phyloP scores from a whole-genome alignment of 1,140 invertebrate genomes.

The Epicauta chinensis region DNA sequence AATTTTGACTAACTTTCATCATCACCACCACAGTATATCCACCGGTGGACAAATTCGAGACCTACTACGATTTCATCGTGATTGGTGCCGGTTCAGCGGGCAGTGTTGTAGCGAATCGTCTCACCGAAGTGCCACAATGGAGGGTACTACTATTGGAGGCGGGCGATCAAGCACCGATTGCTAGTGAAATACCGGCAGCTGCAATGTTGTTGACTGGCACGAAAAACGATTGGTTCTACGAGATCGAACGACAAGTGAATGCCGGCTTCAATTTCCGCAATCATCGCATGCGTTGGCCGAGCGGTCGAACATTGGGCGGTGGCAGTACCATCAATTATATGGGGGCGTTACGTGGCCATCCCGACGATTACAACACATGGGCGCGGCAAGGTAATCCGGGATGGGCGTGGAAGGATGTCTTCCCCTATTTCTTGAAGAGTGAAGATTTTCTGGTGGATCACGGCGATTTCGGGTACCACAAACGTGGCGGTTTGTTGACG shows the following conservation, averaged over 20 bases:
- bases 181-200: conserved; percentile 65
- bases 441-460: conserved; percentile 51
- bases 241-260: conserved; percentile 59
- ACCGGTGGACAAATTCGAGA: no score
- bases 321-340: conserved; percentile 78
- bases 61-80: conserved; percentile 28
- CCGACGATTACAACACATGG: conserved; percentile 57
- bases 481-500: conserved; percentile 25
- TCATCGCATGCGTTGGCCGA: conserved; percentile 51
- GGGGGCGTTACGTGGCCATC: conserved; percentile 79
- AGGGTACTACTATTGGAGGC: no score
- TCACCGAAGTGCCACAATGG: conserved; percentile 62
- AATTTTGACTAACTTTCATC: no score
- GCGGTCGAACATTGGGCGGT: conserved; percentile 63
- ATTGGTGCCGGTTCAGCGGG: conserved; percentile 45
- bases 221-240: conserved; percentile 71
- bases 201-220: conserved; percentile 61
- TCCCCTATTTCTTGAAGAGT: conserved; percentile 76
- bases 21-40: no score
- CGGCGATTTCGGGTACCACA: conserved; percentile 48
- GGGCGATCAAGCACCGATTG: conserved; percentile 56
- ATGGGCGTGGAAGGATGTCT: conserved; percentile 77
- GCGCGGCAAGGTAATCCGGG: no score
- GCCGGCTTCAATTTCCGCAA: conserved; percentile 54
- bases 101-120: conserved; percentile 51